Conservation (phyloP, 2,888 invertebrate genomes). For the Dolichopus griseipennis region DNA sequence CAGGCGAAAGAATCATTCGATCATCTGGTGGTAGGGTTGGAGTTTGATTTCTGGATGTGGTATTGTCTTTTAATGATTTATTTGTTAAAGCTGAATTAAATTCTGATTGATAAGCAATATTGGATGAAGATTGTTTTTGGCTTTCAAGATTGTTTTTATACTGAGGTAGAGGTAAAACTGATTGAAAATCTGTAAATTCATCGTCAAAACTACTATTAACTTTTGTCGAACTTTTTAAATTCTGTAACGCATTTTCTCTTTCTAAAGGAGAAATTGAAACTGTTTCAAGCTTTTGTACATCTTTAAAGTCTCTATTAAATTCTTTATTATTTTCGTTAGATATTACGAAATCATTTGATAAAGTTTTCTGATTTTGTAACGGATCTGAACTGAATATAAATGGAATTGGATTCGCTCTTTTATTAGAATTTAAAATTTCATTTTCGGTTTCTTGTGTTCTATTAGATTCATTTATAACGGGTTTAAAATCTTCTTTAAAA, state of each 20-base stretch:
- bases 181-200: constrained; percentile 47
- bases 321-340: too few species aligned
- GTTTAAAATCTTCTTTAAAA: not conserved
- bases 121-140: constrained; percentile 18
- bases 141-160: constrained; percentile 12
- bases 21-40: constrained; percentile 23
- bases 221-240: not conserved
- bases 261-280: too few species aligned
- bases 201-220: constrained; percentile 33
- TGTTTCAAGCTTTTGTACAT: not conserved
- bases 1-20: constrained; percentile 39
- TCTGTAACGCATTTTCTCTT: too few species aligned
- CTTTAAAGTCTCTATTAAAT: not conserved
- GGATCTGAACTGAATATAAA: not conserved
- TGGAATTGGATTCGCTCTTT: not conserved
- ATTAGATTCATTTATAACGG: too few species aligned
- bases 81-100: constrained; percentile 19
- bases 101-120: constrained; percentile 17
- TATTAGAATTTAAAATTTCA: not conserved
- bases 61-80: constrained; percentile 21
- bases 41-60: constrained; percentile 28
- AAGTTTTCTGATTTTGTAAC: too few species aligned
- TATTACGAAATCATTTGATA: too few species aligned
- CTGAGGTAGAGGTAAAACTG: constrained; percentile 29
- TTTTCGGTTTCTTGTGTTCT: not conserved